Conservation (phyloP, 2,797 vertebrate species). For the Tenualosa thibaudeaui region DNA sequence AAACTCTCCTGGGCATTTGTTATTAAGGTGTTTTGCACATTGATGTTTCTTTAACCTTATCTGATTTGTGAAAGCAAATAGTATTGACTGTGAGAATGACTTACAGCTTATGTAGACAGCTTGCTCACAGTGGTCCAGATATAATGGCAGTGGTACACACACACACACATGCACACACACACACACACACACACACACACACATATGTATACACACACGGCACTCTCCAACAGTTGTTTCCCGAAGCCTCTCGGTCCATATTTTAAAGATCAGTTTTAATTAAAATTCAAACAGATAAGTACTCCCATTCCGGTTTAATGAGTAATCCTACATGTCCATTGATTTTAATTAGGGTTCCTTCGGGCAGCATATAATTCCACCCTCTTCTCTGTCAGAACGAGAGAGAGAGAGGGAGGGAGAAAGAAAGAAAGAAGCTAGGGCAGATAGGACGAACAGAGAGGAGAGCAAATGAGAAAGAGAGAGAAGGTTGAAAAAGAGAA, state of each 20-base stretch:
- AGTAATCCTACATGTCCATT: conserved; percentile 50
- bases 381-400: conserved; percentile 34
- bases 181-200: neutral
- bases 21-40: conserved; percentile 18
- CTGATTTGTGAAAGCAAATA: neutral
- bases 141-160: neutral
- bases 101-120: neutral
- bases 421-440: neutral
- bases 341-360: conserved; percentile 58
- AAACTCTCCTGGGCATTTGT: neutral
- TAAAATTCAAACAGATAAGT: conserved; percentile 50
- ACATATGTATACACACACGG: neutral
- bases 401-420: conserved; percentile 22
- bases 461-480: conserved; percentile 6
- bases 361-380: conserved; percentile 39
- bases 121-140: neutral
- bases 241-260: conserved; percentile 25
- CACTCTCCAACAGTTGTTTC: neutral
- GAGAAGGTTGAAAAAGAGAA: neutral
- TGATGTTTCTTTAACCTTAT: neutral
- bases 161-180: too few relatives aligned
- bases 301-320: conserved; percentile 50
- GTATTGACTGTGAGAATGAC: neutral
- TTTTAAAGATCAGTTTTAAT: conserved; percentile 48
- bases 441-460: conserved; percentile 34